Evolutionary conservation across 2,888 invertebrate genomes (phyloP), one percentile per base, ranked within the genome.

Genomic region (Drosophila aldrichi): DNA sequence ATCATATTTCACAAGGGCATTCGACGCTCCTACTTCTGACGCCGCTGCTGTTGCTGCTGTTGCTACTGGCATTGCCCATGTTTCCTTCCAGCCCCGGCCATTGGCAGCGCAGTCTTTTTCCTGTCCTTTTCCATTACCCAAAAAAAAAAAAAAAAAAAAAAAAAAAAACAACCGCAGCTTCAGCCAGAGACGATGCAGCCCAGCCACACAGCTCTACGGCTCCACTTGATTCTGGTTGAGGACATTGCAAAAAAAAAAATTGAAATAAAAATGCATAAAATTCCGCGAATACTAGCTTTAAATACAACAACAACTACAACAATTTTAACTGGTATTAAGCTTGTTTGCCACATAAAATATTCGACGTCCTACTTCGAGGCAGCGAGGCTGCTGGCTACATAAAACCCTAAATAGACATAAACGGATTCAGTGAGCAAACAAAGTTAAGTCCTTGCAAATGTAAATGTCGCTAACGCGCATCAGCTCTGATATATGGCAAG

Each of bases 1-100:
- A 83, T 83, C 89, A 88, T 83, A 88, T 88, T 86, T 83, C 83
- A 88, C 78, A 78, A 75, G 87, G 81, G 81, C 70, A 82, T 86
- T 82, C 67, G 71, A 64, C 69, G 69, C 62, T 38, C 8, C 38
- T 38, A n/a, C 34, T 36, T 12, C 3, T 14, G 22, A 9, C 8
- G 18, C 36, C 14, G 20, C 20, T 44, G 57, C 32, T 49, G 32
- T 14, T 49, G 16, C 29, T 44, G 57, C 49, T 49, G 49, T 14
- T 49, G 49, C 49, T 49, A 18, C 49, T 49, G 49, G 41, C 69
- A 38, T 48, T 20, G 43, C 54, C 64, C 25, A 56, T 46, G 38
- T 38, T 59, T 68, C 49, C 49, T 55, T 58, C 34, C 70, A 60
- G 34, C 34, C 54, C 55, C 70, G 43, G 40, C 25, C 40, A 29